Conservation (phyloP, 2,888 invertebrate species). For the Mythimna albipuncta region DNA sequence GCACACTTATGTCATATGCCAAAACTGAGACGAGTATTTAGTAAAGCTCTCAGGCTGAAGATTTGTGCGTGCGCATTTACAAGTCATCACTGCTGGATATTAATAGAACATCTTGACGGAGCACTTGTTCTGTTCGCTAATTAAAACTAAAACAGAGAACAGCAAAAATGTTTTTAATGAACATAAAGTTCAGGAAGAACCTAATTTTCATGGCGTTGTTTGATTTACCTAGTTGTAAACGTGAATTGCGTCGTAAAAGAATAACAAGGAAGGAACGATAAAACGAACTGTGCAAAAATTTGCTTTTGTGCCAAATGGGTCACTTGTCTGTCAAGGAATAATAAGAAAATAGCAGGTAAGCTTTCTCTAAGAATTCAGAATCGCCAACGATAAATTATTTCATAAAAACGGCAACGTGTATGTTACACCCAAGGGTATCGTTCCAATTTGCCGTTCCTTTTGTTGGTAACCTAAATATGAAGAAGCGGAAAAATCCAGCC, state of each 20-base stretch:
- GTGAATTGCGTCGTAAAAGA: constrained; percentile 50
- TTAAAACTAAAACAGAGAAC: constrained; percentile 68
- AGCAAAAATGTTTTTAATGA: constrained; percentile 35
- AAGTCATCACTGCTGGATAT: constrained; percentile 65
- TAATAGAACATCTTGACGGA: constrained; percentile 66
- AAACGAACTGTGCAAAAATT: constrained; percentile 70
- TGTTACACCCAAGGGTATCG: constrained; percentile 37
- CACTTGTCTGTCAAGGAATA: constrained; percentile 80
- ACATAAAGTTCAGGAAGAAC: constrained; percentile 29
- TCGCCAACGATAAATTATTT: constrained; percentile 60
- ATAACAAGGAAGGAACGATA: constrained; percentile 72
- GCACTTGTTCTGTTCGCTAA: constrained; percentile 64
- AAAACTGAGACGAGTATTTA: constrained; percentile 47
- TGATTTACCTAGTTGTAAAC: constrained; percentile 44
- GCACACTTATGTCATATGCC: constrained; percentile 64
- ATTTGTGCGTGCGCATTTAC: constrained; percentile 64
- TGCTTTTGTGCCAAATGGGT: constrained; percentile 84
- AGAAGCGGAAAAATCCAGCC: background rate
- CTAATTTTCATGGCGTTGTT: constrained; percentile 25
- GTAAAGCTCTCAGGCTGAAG: constrained; percentile 54
- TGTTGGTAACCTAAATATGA: background rate
- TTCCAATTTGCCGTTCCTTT: constrained; percentile 26
- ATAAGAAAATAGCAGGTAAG: constrained; percentile 72
- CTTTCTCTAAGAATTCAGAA: constrained; percentile 65
- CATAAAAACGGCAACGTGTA: constrained; percentile 47